These are phyloP conservation scores for Plagiodera versicolora DNA, from an alignment of 2,888 invertebrate genomes.

Conservation along the genomic window DNA sequence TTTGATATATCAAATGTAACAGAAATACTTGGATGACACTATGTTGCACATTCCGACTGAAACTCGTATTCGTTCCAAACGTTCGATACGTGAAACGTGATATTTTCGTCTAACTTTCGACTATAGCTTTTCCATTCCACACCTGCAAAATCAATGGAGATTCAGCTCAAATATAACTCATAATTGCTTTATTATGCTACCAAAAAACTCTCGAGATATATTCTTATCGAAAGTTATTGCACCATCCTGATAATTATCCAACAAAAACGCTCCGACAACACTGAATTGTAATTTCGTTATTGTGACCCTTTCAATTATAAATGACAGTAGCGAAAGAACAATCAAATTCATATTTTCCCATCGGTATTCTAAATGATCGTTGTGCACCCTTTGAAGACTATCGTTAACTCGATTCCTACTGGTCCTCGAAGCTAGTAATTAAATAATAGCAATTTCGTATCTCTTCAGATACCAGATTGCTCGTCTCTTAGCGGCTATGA, in stretches of 20 bases:
- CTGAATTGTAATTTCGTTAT: slow-evolving; percentile 16
- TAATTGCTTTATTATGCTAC: background rate
- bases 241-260: slow-evolving; percentile 15
- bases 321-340: slow-evolving; percentile 20
- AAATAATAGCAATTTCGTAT: slow-evolving; percentile 50
- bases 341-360: slow-evolving; percentile 21
- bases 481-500: slow-evolving; percentile 37
- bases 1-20: too few species aligned
- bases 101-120: too few species aligned
- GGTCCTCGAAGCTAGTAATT: slow-evolving; percentile 47
- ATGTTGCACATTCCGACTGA: too few species aligned
- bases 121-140: too few species aligned
- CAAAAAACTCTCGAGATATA: slow-evolving; percentile 2
- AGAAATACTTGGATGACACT: too few species aligned
- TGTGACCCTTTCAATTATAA: slow-evolving; percentile 13
- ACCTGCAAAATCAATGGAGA: too few species aligned
- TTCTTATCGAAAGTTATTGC: slow-evolving; percentile 4
- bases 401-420: slow-evolving; percentile 49
- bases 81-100: too few species aligned
- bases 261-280: slow-evolving; percentile 14
- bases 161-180: too few species aligned
- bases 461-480: slow-evolving; percentile 37
- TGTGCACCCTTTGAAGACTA: slow-evolving; percentile 38
- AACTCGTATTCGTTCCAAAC: too few species aligned
- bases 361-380: slow-evolving; percentile 30